phyloP scores from a whole-genome alignment of 2,797 vertebrate genomes.

The Danionella dracula region DNA sequence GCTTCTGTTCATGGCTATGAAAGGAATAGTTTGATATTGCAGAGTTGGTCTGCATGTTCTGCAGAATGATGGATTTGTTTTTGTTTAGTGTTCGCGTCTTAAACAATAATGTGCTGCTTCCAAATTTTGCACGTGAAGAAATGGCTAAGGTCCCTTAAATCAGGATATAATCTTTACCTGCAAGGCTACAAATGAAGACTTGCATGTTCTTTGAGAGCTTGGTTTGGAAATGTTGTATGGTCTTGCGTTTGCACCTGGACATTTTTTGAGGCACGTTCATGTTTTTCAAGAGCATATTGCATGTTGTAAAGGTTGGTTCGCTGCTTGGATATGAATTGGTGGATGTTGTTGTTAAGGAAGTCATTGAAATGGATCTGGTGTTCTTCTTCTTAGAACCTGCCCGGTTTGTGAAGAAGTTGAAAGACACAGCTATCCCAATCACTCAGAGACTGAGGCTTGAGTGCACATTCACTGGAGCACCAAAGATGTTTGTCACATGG shows the following conservation, averaged over 20 bases:
- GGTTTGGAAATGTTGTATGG: neutral
- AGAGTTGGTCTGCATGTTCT: conserved; percentile 38
- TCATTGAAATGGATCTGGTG: conserved; percentile 42
- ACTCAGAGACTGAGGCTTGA: conserved; percentile 80
- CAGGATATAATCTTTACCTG: neutral
- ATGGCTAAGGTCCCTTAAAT: neutral
- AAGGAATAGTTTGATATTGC: conserved; percentile 41
- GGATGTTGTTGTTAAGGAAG: conserved; percentile 9
- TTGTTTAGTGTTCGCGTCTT: neutral
- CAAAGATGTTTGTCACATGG: conserved; percentile 82
- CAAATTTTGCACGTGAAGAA: conserved; percentile 24
- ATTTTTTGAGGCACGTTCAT: conserved; percentile 12
- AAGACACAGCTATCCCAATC: conserved; percentile 77
- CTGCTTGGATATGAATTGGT: neutral
- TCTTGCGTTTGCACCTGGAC: conserved; percentile 26
- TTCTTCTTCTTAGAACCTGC: conserved; percentile 65
- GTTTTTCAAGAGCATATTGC: neutral
- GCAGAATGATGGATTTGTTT: conserved; percentile 15
- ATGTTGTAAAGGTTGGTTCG: conserved; percentile 24
- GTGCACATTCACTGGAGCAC: conserved; percentile 79
- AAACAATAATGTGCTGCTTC: conserved; percentile 10
- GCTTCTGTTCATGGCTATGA: conserved; percentile 1
- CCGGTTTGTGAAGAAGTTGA: conserved; percentile 84
- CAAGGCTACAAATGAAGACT: neutral
- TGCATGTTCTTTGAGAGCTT: conserved; percentile 33